Evolutionary conservation across 2,113 vertebrate genomes (phyloP).

Genomic region (Oreocharis arfaki): DNA sequence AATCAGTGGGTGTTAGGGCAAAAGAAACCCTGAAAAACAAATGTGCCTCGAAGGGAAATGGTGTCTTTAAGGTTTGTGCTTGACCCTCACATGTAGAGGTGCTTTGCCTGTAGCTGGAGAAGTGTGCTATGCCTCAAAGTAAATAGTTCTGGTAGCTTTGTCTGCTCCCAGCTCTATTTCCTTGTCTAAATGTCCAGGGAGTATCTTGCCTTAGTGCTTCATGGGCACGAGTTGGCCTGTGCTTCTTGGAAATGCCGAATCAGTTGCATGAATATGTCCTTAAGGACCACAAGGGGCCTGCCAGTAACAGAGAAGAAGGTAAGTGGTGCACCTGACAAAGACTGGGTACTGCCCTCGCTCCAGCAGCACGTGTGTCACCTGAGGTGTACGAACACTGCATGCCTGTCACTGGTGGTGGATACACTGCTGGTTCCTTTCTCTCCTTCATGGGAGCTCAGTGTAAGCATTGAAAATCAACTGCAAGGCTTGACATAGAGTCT

Average conservation of each 20-base stretch:
- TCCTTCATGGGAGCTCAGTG: not conserved
- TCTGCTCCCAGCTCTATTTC: not conserved
- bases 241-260: not conserved
- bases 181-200: not conserved
- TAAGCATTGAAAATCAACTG: not conserved
- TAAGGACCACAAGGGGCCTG: not conserved
- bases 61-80: not conserved
- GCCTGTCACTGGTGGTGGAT: not conserved
- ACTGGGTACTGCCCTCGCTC: not conserved
- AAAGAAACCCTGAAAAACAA: not conserved
- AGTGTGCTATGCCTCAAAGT: not conserved
- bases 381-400: accelerated
- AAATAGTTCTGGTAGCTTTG: not conserved
- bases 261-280: not conserved
- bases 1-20: not conserved
- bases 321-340: not conserved
- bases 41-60: not conserved
- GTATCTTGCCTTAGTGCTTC: not conserved
- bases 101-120: not conserved
- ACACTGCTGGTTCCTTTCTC: not conserved
- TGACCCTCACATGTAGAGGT: not conserved
- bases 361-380: accelerated
- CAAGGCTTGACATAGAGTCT: not conserved
- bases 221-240: not conserved
- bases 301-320: not conserved